Base-by-base conservation (phyloP, 2,888 invertebrate genomes). In the Caenorhabditis auriculariae region DNA sequence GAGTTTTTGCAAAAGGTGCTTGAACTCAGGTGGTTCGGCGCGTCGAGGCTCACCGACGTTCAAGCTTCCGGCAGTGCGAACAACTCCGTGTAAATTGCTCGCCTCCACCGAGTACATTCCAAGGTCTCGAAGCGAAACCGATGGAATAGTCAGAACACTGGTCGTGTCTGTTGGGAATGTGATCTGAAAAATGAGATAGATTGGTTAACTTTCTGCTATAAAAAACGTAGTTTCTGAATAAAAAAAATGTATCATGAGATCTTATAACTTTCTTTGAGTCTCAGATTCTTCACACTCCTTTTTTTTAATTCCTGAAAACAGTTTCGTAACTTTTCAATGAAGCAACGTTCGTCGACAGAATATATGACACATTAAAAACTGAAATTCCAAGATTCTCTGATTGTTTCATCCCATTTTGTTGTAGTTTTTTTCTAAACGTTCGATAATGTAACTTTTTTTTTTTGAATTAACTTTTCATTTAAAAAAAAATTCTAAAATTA, bases 31-130 rank as follows among this genome's bases (percentile, higher is more conserved):
- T 23, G 74, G 73, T 47, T 62, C 62, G 27, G 61, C 60, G 21
- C 63, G 53, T 51, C 73, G 54, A 28, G 65, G 66, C 41, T 69
- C 60, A 15, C 66, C 64, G 42, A 70, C 70, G 38, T 70, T 70
- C 50, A 78, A 63, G 23, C 56, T 54, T 37, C 66, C 75, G 44
- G 68, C 68, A 26, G 76, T 77, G 28, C 69, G 64, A 21, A 78
- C 74, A 45, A 69, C 54, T 39, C 80, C 80, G 64, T 79, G 77
- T 41, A 66, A 66, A 46, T 80, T 80, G 45, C 65, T 60, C 17
- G 80, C 79, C 45, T 72, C 69, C 17, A 74, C 77, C 6, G 66
- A 57, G 55, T 78, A 80, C 35, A 57, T 57, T 42, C 80, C 80
- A 23, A 80, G 64, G 49, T 69, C 64, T 7, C 59, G 46, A 32